phyloP scores from a whole-genome alignment of 2,113 vertebrate species.

The Oceanodroma tethys region DNA sequence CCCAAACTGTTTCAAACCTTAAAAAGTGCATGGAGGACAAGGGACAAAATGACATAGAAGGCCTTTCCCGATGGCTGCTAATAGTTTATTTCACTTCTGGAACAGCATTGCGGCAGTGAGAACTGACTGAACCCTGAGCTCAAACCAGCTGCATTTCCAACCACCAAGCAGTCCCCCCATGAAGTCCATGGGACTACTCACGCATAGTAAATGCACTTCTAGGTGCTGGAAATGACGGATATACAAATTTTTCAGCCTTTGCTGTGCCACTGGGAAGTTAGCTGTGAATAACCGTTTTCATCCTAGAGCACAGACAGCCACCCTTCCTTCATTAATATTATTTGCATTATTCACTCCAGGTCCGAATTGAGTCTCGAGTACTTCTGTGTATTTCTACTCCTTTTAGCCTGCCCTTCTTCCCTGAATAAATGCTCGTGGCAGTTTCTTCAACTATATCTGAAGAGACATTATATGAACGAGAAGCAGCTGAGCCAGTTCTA shows the following conservation, averaged over 20 bases:
- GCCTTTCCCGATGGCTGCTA: neutral
- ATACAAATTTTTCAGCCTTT: neutral
- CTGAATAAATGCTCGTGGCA: neutral
- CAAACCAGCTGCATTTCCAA: neutral
- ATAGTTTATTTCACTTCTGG: neutral
- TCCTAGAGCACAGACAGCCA: neutral
- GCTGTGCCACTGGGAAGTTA: neutral
- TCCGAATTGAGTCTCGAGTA: accelerated
- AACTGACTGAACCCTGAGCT: neutral
- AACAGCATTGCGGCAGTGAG: neutral
- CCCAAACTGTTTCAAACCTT: neutral
- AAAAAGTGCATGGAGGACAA: neutral
- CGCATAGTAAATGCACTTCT: neutral
- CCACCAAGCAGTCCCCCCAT: neutral
- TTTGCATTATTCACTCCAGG: neutral
- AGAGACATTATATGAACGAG: neutral
- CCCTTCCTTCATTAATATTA: neutral
- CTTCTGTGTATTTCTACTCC: neutral
- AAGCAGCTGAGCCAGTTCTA: neutral
- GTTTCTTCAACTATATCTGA: neutral
- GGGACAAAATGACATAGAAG: neutral
- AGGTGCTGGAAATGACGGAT: neutral
- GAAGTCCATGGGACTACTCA: neutral
- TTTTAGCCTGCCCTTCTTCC: neutral
- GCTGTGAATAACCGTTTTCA: neutral